phyloP scores from a whole-genome alignment of 2,797 vertebrate genomes.

The Typhlichthys eigenmanni region DNA sequence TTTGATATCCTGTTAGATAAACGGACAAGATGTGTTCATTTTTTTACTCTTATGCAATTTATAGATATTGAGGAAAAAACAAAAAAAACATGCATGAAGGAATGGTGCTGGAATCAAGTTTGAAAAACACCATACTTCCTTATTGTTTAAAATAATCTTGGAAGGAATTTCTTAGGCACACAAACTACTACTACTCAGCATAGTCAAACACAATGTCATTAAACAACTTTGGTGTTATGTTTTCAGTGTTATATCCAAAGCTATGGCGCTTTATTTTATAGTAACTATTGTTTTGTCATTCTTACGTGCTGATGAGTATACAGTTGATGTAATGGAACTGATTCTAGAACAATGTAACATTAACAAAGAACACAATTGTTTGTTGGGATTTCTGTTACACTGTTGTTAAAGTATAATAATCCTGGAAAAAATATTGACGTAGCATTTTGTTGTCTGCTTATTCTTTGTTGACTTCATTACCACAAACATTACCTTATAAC shows the following conservation, averaged over 20 bases:
- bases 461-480: conserved; percentile 3
- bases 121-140: conserved; percentile 42
- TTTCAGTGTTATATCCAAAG: conserved; percentile 51
- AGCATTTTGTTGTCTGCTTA: conserved; percentile 28
- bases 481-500: background rate
- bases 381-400: conserved; percentile 72
- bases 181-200: conserved; percentile 21
- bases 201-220: conserved; percentile 35
- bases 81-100: conserved; percentile 21
- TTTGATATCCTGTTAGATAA: background rate
- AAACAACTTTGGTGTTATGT: conserved; percentile 40
- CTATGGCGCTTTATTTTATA: conserved; percentile 61
- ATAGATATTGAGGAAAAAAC: conserved; percentile 14
- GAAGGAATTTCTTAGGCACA: conserved; percentile 16
- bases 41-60: conserved; percentile 36
- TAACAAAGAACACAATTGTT: conserved; percentile 54
- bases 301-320: conserved; percentile 50
- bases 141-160: conserved; percentile 20
- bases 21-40: conserved; percentile 36
- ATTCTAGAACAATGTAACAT: conserved; percentile 71
- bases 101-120: conserved; percentile 29
- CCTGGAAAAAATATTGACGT: conserved; percentile 68
- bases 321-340: conserved; percentile 58
- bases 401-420: conserved; percentile 71
- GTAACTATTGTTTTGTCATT: conserved; percentile 48